A percentile compares a stretch with the other conserved stretches of the same genome.
Conservation (phyloP, 53 echinoderm and acorn worm species). For the Echinarachnius parma region DNA sequence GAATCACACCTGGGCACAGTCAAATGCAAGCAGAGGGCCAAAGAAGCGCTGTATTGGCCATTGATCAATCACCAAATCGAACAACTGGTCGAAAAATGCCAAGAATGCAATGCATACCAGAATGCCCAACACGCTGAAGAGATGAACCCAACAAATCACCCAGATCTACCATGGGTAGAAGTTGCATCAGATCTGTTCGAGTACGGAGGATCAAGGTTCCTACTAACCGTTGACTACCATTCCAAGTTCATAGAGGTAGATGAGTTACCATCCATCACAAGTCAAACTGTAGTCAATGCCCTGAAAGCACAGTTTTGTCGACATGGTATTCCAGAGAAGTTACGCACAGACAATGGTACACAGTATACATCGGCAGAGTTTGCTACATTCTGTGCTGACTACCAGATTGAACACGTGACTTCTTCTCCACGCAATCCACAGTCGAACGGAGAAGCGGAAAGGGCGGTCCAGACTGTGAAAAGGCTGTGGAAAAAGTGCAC, state of each 20-base stretch:
- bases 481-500: constrained; percentile 57
- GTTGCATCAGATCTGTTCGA: constrained; percentile 53
- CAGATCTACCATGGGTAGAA: constrained; percentile 42
- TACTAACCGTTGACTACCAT: constrained; percentile 47
- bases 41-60: constrained; percentile 56
- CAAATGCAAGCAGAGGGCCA: constrained; percentile 53
- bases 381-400: constrained; percentile 27
- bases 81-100: constrained; percentile 41
- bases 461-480: constrained; percentile 32
- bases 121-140: constrained; percentile 36
- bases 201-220: background rate
- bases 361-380: constrained; percentile 50
- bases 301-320: constrained; percentile 56
- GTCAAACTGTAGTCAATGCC: constrained; percentile 19
- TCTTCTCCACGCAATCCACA: constrained; percentile 22
- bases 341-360: constrained; percentile 59
- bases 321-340: constrained; percentile 59
- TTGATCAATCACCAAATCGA: constrained; percentile 37
- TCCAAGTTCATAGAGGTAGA: constrained; percentile 59
- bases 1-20: constrained; percentile 44
- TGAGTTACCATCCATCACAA: constrained; percentile 22
- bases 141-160: constrained; percentile 34
- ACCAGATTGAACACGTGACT: background rate
- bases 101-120: constrained; percentile 31
- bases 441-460: constrained; percentile 34